Evolutionary conservation across 2,888 invertebrate genomes (phyloP).

Genomic region (Adelphocoris suturalis): DNA sequence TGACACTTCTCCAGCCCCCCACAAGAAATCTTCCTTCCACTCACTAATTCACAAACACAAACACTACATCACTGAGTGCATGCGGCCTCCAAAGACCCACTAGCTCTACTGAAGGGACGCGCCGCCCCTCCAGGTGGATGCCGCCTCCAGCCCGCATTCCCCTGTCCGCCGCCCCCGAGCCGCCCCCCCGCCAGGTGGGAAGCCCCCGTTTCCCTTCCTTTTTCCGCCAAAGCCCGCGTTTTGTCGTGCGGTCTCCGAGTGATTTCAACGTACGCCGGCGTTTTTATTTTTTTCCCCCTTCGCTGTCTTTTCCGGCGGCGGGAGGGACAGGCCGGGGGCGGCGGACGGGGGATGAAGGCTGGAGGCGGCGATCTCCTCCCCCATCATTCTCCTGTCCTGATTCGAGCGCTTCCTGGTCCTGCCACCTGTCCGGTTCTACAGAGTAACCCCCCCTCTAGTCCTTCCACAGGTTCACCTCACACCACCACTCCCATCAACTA

Average conservation of each 20-base stretch:
- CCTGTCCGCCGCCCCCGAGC: not conserved
- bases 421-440: not conserved
- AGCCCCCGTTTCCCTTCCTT: slow-evolving; percentile 1
- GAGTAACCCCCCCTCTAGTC: not conserved
- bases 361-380: not conserved
- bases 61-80: slow-evolving; percentile 60
- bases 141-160: not conserved
- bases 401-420: not conserved
- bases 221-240: slow-evolving; percentile 1
- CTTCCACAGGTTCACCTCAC: not conserved
- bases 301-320: not conserved
- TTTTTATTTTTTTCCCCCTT: not conserved
- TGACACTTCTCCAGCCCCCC: slow-evolving; percentile 22
- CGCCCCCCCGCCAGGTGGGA: slow-evolving; percentile 21
- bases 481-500: not conserved
- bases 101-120: slow-evolving; percentile 51
- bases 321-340: too few species aligned
- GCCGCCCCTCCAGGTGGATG: slow-evolving; percentile 43
- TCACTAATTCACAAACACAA: slow-evolving; percentile 61
- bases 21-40: slow-evolving; percentile 53
- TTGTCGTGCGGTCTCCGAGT: slow-evolving; percentile 51
- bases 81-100: slow-evolving; percentile 67
- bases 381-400: not conserved
- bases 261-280: slow-evolving; percentile 50
- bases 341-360: not conserved